phyloP scores from a whole-genome alignment of 1,140 invertebrate species.

The Drosophila kanapiae region DNA sequence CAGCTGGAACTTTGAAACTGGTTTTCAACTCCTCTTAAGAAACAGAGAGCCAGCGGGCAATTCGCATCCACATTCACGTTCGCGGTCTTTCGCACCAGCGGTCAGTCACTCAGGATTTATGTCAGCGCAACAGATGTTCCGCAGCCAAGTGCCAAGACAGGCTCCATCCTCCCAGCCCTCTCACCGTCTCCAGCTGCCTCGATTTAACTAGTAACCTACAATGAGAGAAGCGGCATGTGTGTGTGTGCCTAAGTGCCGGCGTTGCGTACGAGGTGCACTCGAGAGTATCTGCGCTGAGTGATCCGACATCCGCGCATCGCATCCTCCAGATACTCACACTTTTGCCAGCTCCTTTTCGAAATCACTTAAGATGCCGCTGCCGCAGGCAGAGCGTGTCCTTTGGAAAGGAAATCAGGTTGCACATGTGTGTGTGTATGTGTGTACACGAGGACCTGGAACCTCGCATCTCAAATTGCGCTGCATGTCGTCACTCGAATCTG shows the following conservation, averaged over 20 bases:
- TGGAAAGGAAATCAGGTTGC: conserved; percentile 71
- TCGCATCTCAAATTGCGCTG: conserved; percentile 29
- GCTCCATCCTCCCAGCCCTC: conserved; percentile 13
- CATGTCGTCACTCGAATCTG: conserved; percentile 43
- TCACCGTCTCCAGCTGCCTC: conserved; percentile 30
- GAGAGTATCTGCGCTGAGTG: conserved; percentile 41
- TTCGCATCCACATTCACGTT: conserved; percentile 36
- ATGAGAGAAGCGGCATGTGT: conserved; percentile 31
- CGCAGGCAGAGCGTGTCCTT: conserved; percentile 71
- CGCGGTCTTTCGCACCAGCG: conserved; percentile 80
- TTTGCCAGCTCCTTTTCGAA: conserved; percentile 54
- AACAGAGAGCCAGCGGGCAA: conserved; percentile 53
- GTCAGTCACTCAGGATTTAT: conserved; percentile 84
- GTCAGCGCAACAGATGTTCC: conserved; percentile 80
- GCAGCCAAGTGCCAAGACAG: conserved; percentile 57
- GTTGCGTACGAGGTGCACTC: conserved; percentile 70
- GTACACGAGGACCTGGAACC: conserved; percentile 11
- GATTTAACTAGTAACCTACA: conserved; percentile 77
- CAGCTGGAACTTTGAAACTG: conserved; percentile 47
- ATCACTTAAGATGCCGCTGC: conserved; percentile 72
- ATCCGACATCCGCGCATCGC: conserved; percentile 50
- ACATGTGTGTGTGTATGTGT: conserved; percentile 17
- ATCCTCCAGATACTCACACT: conserved; percentile 48
- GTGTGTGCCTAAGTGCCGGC: conserved; percentile 68
- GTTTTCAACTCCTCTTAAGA: conserved; percentile 21